Evolutionary conservation across 2,888 invertebrate species (phyloP), one percentile per base, ranked within the genome.

Genomic region (Trachelus tabidus): DNA sequence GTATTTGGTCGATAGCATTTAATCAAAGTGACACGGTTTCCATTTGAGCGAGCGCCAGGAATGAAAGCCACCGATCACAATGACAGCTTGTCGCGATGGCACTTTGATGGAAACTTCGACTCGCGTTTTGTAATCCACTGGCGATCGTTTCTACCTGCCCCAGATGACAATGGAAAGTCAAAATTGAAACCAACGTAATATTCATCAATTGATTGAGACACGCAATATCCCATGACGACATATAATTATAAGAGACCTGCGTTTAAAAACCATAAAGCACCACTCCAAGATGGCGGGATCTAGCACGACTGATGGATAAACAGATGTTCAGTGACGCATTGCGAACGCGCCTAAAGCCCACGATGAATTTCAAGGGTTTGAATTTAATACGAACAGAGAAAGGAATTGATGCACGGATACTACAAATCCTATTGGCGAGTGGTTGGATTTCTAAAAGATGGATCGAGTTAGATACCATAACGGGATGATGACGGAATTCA

Each of bases 1-100:
- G 71, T 71, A 71, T 71, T 71, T 71, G 71, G 71, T 71, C 71
- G 71, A 71, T 71, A 71, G 71, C 71, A 71, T 71, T 71, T 71
- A 71, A 71, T 71, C 71, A 71, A 71, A 71, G 31, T 34, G 71
- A 71, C 31, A 71, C 71, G 33, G 71, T 71, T 31, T 71, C 56
- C 56, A 56, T 56, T 56, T n/a, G 71, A 71, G 71, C 71, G 31
- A 31, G 33, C 71, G 31, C 71, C 56, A 56, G 56, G 56, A 56
- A 56, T 56, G 56, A 56, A 56, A 56, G 56, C 56, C 56, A 56
- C 56, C 71, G 71, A 71, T 71, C 71, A 31, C 71, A 71, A 71
- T 71, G 71, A 34, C 71, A 34, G 71, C 31, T 31, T 71, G 31
- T 31, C 71, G 71, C 71, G 31, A 34, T 34, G 71, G 31, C 31